Conservation (phyloP, 2,888 invertebrate genomes). For the Hemithea aestivaria region DNA sequence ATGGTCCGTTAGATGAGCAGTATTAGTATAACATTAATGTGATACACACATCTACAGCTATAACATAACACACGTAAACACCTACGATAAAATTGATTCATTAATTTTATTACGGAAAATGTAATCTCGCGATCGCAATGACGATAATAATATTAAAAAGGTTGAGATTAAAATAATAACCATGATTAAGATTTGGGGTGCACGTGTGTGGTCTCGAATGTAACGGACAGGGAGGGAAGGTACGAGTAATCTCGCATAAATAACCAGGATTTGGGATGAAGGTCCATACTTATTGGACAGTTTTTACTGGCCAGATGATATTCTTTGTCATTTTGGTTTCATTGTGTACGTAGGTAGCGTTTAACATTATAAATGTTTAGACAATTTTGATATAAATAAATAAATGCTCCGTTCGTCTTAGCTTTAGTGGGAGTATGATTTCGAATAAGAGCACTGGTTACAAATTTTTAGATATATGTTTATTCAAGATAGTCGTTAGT, state of each 20-base stretch:
- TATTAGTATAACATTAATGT: no score
- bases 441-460: no score
- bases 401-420: no score
- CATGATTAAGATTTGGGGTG: constrained; percentile 5
- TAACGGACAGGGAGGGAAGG: constrained; percentile 7
- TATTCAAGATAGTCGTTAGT: no score
- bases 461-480: no score
- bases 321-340: constrained; percentile 4
- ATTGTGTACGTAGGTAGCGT: constrained; percentile 1
- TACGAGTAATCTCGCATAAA: constrained; percentile 15
- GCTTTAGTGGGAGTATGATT: no score
- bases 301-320: constrained; percentile 9
- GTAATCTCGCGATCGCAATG: constrained; percentile 7
- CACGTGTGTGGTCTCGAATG: constrained; percentile 15
- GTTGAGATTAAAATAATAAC: constrained; percentile 17
- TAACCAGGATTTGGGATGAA: constrained; percentile 13
- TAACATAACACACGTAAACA: no score
- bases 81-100: no score
- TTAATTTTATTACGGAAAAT: not conserved
- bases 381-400: no score
- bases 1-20: no score
- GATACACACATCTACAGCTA: no score
- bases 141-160: constrained; percentile 11
- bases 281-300: constrained; percentile 10
- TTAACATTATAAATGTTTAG: no score